phyloP scores from a whole-genome alignment of 2,113 vertebrate species.

The Erythrocercus mccallii region DNA sequence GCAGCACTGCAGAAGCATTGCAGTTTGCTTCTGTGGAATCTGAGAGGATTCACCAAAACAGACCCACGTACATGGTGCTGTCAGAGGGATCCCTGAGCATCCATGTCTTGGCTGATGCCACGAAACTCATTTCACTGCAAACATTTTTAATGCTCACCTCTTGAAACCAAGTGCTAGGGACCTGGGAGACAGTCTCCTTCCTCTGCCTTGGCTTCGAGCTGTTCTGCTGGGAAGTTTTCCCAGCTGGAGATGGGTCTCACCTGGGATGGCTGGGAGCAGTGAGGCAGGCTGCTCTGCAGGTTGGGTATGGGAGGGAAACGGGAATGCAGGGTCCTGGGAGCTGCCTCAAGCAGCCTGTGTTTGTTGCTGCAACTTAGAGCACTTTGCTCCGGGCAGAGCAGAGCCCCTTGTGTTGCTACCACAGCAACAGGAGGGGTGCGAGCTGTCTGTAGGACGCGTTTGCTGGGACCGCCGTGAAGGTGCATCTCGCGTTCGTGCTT shows the following conservation, averaged over 20 bases:
- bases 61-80: rapidly evolving
- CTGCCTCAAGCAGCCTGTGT: not conserved
- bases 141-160: not conserved
- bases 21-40: not conserved
- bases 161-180: rapidly evolving
- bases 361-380: not conserved
- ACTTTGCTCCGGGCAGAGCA: not conserved
- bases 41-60: not conserved
- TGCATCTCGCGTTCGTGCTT: rapidly evolving
- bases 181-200: not conserved
- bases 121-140: not conserved
- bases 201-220: not conserved
- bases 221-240: not conserved
- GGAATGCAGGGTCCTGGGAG: rapidly evolving
- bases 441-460: rapidly evolving
- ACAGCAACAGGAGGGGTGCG: not conserved
- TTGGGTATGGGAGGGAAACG: rapidly evolving
- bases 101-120: not conserved
- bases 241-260: not conserved
- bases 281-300: not conserved
- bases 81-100: not conserved
- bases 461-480: not conserved
- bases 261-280: not conserved
- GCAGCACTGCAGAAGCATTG: not conserved
- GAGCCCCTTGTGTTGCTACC: not conserved